Percentiles rank a stretch among this genome's conserved stretches.
These are phyloP conservation scores for Delichon dasypus DNA, from an alignment of 2,797 vertebrate genomes.

Conservation along the genomic window DNA sequence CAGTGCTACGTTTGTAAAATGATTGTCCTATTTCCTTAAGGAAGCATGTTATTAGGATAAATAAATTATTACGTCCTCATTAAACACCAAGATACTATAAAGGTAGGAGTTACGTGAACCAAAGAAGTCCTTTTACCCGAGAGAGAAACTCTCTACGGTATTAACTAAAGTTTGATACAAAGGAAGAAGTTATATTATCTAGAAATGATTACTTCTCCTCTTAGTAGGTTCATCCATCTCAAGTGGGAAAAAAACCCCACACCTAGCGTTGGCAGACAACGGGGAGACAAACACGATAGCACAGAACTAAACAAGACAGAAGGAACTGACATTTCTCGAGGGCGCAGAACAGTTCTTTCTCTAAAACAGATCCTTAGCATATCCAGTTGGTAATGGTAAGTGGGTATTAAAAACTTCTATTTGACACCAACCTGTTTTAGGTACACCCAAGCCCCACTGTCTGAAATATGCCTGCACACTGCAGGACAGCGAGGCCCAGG, in stretches of 20 bases:
- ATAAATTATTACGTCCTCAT: background rate
- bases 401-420: background rate
- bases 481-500: background rate
- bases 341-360: background rate
- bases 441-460: background rate
- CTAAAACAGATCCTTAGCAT: background rate
- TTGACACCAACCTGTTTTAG: background rate
- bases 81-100: background rate
- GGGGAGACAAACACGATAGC: background rate
- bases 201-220: background rate
- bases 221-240: background rate
- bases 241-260: too few species aligned
- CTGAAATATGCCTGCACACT: background rate
- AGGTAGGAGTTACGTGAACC: fast-evolving
- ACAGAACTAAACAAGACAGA: background rate
- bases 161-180: background rate
- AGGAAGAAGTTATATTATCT: background rate
- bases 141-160: background rate
- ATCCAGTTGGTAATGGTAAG: background rate
- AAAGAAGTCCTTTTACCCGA: background rate
- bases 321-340: background rate
- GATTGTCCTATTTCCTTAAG: background rate
- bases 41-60: background rate
- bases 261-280: background rate
- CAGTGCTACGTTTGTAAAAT: background rate